Conservation (phyloP, 2,113 vertebrate genomes). For the Brevimyrus niger region DNA sequence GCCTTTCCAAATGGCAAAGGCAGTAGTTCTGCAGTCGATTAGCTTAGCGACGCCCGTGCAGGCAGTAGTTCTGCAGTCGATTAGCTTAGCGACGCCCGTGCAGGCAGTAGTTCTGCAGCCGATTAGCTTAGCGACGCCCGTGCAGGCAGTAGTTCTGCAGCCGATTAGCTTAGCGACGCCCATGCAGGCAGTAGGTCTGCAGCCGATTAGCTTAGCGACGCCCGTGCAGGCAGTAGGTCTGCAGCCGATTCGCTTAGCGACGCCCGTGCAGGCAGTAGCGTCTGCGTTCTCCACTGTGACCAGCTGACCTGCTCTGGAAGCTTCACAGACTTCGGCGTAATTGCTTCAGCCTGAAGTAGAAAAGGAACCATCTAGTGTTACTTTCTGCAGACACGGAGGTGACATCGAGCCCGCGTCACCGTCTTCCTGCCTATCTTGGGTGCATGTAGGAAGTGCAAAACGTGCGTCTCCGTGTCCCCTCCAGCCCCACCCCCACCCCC, state of each 20-base stretch:
- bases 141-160: not conserved
- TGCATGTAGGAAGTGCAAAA: not conserved
- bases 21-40: not conserved
- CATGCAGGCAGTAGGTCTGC: not conserved
- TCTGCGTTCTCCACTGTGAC: not conserved
- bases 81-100: not conserved
- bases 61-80: not conserved
- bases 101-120: not conserved
- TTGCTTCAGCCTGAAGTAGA: not conserved
- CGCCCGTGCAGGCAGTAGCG: not conserved
- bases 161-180: not conserved
- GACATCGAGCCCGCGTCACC: not conserved
- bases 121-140: not conserved
- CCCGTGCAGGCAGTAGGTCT: not conserved
- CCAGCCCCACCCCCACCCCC: slow-evolving; percentile 71
- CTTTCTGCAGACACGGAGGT: not conserved
- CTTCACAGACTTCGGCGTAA: not conserved
- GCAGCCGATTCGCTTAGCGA: not conserved
- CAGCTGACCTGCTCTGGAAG: not conserved
- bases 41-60: not conserved
- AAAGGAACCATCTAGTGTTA: not conserved
- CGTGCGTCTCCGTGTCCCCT: not conserved
- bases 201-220: not conserved
- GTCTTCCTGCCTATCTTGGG: not conserved
- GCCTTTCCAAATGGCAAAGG: not conserved